Base-by-base conservation (phyloP, 2,888 invertebrate genomes). In the Leptopterna dolabrata region DNA sequence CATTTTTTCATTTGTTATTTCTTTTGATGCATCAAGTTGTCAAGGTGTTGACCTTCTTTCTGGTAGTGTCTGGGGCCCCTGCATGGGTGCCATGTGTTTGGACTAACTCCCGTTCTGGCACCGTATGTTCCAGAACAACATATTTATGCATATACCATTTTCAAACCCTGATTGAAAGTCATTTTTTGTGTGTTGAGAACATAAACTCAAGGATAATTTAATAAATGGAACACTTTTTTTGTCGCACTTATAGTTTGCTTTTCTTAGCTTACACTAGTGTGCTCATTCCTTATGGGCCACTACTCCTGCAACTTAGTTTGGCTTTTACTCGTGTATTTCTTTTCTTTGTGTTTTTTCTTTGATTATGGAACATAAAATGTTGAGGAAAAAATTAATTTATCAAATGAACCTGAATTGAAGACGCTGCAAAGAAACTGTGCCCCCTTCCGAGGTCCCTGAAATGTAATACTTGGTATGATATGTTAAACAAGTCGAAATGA, bases 211-310 rank as follows among this genome's bases (percentile, higher is more conserved):
- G 45, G 73, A 16, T 45, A 73, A 70, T 73, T 73, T 36, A 63
- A 41, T 85, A 85, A 71, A 73, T 85, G 85, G 85, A 85, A 85
- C 85, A 85, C 85, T 73, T 71, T 36, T n/a, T 78, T 85, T 85
- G 85, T 85, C 85, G 85, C 85, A 85, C 85, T 85, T 85, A 45
- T 85, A 85, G 85, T 85, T 85, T 85, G 85, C 85, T 85, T 85
- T 85, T 85, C 85, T 76, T 85, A 85, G 85, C 85, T 85, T 85
- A 85, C 85, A 85, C 85, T 85, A 76, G 85, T 85, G 85, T 45
- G 73, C 73, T 47, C 36, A 45, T 76, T 14, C 73, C 29, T 41
- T 85, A n/a, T 73, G 70, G 30, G 36, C 43, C 85, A 85, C 85
- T 76, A 85, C 83, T 85, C 85, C 73, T 85, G 85, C 85, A 73